A percentile compares a stretch with the other conserved stretches of the same genome.
These are phyloP conservation scores for Poeciliopsis gracilis DNA, from an alignment of 2,797 vertebrate species.

Conservation along the genomic window DNA sequence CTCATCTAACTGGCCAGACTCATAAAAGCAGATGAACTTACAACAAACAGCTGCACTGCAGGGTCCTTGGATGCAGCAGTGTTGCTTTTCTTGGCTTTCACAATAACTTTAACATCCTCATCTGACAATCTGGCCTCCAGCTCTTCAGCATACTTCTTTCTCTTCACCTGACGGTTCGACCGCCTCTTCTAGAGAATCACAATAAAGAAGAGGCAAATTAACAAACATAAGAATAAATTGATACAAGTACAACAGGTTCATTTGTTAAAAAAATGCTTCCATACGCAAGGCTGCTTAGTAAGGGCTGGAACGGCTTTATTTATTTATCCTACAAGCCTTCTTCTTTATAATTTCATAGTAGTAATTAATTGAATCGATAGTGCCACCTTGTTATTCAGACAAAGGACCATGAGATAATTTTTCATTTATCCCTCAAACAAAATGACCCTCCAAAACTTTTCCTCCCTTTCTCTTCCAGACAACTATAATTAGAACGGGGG, in stretches of 20 bases:
- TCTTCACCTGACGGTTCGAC: slow-evolving; percentile 96
- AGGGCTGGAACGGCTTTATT: neutral
- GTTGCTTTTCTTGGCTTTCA: slow-evolving; percentile 90
- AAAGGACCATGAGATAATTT: neutral
- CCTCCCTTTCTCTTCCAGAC: neutral
- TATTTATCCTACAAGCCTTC: neutral
- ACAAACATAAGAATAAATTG: slow-evolving; percentile 1
- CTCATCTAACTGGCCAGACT: neutral
- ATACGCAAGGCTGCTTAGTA: neutral
- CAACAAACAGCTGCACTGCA: slow-evolving; percentile 94
- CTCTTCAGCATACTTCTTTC: slow-evolving; percentile 96
- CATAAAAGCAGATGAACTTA: slow-evolving; percentile 69
- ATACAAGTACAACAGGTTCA: neutral
- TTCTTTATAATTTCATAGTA: neutral
- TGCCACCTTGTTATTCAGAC: neutral
- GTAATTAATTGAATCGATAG: neutral
- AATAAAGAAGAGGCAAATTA: slow-evolving; percentile 4
- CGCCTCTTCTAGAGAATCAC: slow-evolving; percentile 89
- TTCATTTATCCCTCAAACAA: neutral
- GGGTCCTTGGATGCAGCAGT: slow-evolving; percentile 83
- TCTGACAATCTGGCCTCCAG: slow-evolving; percentile 91
- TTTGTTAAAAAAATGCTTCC: neutral
- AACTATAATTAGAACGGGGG: too few species aligned
- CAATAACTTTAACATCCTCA: slow-evolving; percentile 90
- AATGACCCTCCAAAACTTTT: neutral